A percentile compares a stretch with the other conserved stretches of the same genome.
Conservation (phyloP, 2,888 invertebrate genomes). For the Lasioglossum figueresi region DNA sequence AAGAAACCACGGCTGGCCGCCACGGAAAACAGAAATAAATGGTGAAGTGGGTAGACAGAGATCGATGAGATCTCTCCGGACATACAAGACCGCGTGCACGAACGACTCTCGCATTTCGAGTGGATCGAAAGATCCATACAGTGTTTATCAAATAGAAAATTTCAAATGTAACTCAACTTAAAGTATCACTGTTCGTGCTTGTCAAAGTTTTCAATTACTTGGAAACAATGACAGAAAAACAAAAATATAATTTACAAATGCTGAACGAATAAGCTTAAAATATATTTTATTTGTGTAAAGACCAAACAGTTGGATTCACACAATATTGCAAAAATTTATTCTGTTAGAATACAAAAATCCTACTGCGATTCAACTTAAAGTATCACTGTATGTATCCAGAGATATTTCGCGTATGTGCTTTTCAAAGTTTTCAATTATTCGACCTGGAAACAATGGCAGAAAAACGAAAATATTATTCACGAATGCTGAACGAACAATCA, state of each 20-base stretch:
- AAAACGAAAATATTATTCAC: neutral
- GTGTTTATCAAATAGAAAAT: neutral
- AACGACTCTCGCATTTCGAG: slow-evolving; percentile 34
- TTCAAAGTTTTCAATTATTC: neutral
- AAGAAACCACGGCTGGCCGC: slow-evolving; percentile 36
- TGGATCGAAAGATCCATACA: slow-evolving; percentile 35
- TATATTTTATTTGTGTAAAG: no score
- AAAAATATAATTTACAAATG: no score
- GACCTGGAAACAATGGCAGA: neutral
- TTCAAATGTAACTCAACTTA: neutral
- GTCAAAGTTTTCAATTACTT: neutral
- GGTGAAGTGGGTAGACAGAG: slow-evolving; percentile 29
- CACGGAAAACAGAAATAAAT: slow-evolving; percentile 49
- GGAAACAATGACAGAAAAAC: neutral
- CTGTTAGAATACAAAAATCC: no score
- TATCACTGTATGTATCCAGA: neutral
- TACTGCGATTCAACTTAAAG: neutral
- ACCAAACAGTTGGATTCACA: no score
- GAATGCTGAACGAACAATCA: neutral
- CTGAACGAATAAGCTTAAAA: neutral
- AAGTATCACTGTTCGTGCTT: neutral
- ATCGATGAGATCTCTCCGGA: slow-evolving; percentile 56
- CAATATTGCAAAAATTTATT: no score
- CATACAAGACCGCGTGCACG: slow-evolving; percentile 26
- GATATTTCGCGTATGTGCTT: neutral